phyloP scores from a whole-genome alignment of 2,113 vertebrate genomes.

The Mastomys natalensis region DNA sequence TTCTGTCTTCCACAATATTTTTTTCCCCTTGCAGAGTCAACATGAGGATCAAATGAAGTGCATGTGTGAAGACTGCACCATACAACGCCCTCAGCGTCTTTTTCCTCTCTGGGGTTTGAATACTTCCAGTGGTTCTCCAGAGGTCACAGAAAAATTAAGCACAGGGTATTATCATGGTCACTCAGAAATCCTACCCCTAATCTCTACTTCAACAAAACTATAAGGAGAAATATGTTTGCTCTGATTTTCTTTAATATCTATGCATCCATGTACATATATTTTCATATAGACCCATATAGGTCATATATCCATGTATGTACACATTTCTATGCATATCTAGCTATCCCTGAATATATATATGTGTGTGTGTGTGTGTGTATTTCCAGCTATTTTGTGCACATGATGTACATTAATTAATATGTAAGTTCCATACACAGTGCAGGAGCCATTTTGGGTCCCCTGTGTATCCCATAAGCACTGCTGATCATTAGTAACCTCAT shows the following conservation, averaged over 20 bases:
- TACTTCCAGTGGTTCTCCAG: constrained; percentile 7
- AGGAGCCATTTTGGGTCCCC: not conserved
- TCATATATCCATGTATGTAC: not conserved
- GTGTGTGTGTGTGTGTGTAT: not conserved
- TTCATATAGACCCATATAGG: not conserved
- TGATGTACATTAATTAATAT: constrained; percentile 10
- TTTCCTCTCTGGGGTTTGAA: constrained; percentile 16
- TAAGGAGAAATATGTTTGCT: not conserved
- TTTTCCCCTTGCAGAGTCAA: constrained; percentile 34
- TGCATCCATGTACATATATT: not conserved
- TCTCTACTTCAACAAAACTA: constrained; percentile 2
- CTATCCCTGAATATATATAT: not conserved
- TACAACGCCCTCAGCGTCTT: not conserved
- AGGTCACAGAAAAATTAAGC: constrained; percentile 33
- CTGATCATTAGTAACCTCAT: constrained; percentile 17
- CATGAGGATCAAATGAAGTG: constrained; percentile 44
- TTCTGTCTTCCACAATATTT: constrained; percentile 23
- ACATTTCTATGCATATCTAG: not conserved
- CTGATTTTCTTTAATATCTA: not conserved
- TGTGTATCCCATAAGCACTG: not conserved
- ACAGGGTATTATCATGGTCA: not conserved
- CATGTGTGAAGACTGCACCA: not conserved
- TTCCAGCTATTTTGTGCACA: not conserved
- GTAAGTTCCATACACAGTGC: not conserved
- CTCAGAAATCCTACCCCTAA: not conserved